A percentile compares a stretch with the other conserved stretches of the same genome.
phyloP scores from a whole-genome alignment of 2,888 invertebrate species.

The Steromphala cineraria region DNA sequence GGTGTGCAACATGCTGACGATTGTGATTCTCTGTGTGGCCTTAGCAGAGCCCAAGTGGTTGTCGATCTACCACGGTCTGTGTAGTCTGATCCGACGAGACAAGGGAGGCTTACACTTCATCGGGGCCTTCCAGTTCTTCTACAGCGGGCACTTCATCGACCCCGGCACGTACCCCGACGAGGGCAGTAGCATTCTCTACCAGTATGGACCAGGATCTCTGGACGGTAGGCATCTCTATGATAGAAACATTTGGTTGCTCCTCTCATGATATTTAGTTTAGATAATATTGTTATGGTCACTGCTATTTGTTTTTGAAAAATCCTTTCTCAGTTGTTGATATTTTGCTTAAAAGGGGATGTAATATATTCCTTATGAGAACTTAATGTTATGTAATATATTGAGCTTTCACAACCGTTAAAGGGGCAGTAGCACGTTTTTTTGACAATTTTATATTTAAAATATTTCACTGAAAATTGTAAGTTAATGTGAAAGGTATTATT shows the following conservation, averaged over 20 bases:
- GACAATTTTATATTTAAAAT: too few species aligned
- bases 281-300: too few species aligned
- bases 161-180: slow-evolving; percentile 28
- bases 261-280: too few species aligned
- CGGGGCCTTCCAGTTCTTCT: slow-evolving; percentile 83
- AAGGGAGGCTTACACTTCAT: slow-evolving; percentile 49
- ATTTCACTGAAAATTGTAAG: too few species aligned
- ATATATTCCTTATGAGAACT: too few species aligned
- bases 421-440: too few species aligned
- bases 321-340: too few species aligned
- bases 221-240: slow-evolving; percentile 56
- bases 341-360: too few species aligned
- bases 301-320: background rate
- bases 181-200: slow-evolving; percentile 46
- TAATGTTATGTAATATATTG: too few species aligned
- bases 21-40: slow-evolving; percentile 83
- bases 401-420: too few species aligned
- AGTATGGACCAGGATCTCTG: slow-evolving; percentile 57
- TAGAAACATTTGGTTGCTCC: too few species aligned
- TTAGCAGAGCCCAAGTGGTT: slow-evolving; percentile 86
- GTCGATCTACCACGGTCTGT: slow-evolving; percentile 81
- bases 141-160: slow-evolving; percentile 78
- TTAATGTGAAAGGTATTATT: too few species aligned
- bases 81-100: slow-evolving; percentile 71
- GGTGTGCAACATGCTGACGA: slow-evolving; percentile 82